phyloP scores from a whole-genome alignment of 1,140 invertebrate species.

The Saxidomus purpurata region DNA sequence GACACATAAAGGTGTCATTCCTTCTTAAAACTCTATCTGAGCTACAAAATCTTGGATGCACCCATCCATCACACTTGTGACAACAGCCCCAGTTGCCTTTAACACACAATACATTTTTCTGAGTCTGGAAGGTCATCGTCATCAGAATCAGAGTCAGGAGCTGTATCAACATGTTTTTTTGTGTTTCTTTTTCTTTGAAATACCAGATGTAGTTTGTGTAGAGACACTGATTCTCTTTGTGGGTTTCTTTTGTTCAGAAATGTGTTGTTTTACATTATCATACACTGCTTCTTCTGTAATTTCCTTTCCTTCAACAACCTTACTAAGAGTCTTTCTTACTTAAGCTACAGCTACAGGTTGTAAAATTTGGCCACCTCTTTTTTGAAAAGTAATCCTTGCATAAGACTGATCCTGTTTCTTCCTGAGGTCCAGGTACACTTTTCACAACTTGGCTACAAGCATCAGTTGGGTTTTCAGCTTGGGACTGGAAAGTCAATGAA shows the following conservation, averaged over 20 bases:
- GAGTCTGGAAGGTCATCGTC: not conserved
- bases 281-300: conserved; percentile 29
- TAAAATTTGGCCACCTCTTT: not conserved
- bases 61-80: not conserved
- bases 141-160: not conserved
- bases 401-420: not conserved
- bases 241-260: too few species aligned
- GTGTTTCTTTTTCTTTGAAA: not conserved
- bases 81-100: not conserved
- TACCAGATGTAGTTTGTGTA: not conserved
- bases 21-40: not conserved
- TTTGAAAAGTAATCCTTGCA: not conserved
- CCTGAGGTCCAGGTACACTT: too few species aligned
- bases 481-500: too few species aligned
- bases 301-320: not conserved
- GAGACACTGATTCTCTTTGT: too few species aligned
- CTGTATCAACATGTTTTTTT: not conserved
- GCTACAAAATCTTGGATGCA: not conserved
- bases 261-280: not conserved
- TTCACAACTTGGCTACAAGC: too few species aligned
- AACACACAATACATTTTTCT: not conserved
- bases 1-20: not conserved
- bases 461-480: too few species aligned
- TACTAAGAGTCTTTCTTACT: conserved; percentile 23
- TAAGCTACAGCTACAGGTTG: not conserved